Base-by-base conservation (phyloP, 2,797 vertebrate species). In the Hyperoplus lanceolatus region DNA sequence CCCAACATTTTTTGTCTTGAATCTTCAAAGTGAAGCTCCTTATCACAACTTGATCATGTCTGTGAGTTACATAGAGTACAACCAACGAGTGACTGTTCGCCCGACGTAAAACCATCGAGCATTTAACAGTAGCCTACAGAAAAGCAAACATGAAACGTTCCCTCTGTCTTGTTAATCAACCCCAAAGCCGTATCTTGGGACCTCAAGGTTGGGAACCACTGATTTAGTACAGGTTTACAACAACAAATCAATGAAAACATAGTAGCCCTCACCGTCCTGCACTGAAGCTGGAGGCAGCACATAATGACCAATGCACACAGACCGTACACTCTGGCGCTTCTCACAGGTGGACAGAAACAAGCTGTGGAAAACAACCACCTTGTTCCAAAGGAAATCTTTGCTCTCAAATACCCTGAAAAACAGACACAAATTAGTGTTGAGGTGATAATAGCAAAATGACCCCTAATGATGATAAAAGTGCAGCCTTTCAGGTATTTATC, bases 341-440 rank as follows among this genome's bases (percentile, higher is more conserved):
- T 90, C 85, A 84, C 94, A 96, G 0, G 89, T 86, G 0, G 90
- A 93, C 43, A 99, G 94, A 88, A 95, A 98, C 43, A 67, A 55
- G 78, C 96, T 94, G 87, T 99, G 98, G 84, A 99, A 99, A 68
- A 99, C 93, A 0, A 96, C 97, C 77, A 96, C 94, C 79, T 92
- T 96, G 84, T 96, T 94, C 79, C 94, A 94, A 42, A 96, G 57
- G 91, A 97, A 99, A 73, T 96, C 94, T 49, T 90, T 90, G 85
- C 97, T 98, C 75, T 94, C 69, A 46, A 96, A 96, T 81, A 99
- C 94, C 70, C 98, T 99, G 85, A 65, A 77, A 86, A 51, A 69
- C 1, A 75, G 8, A 1, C 0, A 2, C 48, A 36, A 16, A 59
- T n/a, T 1, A 57, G 8, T 4, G 45, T 65, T 39, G 13, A 66